Evolutionary conservation across 2,888 invertebrate species (phyloP).

Genomic region (Mesorhabditis spiculigera): DNA sequence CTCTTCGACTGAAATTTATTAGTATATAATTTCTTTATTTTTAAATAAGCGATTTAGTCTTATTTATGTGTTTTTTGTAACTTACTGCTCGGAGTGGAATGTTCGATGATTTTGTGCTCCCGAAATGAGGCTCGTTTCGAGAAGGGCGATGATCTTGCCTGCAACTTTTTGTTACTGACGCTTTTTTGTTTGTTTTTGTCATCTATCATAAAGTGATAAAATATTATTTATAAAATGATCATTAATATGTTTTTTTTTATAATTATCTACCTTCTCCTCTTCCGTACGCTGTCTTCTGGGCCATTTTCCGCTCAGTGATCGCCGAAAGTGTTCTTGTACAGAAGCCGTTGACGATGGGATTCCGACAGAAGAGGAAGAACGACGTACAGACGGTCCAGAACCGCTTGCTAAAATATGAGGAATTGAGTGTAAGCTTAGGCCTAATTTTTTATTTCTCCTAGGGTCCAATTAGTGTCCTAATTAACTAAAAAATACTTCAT

Average conservation of each 20-base stretch:
- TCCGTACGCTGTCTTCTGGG: neutral
- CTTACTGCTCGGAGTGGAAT: slow-evolving; percentile 4
- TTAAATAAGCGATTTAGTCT: neutral
- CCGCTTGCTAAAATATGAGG: neutral
- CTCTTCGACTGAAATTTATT: slow-evolving; percentile 2
- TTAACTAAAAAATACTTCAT: too few relatives aligned
- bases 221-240: too few relatives aligned
- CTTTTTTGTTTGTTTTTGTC: too few relatives aligned
- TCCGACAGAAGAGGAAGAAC: neutral
- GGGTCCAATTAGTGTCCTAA: too few relatives aligned
- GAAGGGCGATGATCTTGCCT: neutral
- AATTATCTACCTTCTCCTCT: neutral
- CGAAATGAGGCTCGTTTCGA: neutral
- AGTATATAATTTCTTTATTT: neutral
- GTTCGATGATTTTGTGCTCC: slow-evolving; percentile 1
- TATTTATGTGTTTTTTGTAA: neutral
- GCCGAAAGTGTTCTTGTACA: neutral
- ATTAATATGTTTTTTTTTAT: too few relatives aligned
- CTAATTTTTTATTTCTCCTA: too few relatives aligned
- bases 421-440: too few relatives aligned
- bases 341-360: neutral
- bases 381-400: neutral
- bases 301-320: neutral
- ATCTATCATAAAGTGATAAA: too few relatives aligned
- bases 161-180: neutral